Conservation (phyloP, 2,113 vertebrate genomes). For the Dermatemys mawii region DNA sequence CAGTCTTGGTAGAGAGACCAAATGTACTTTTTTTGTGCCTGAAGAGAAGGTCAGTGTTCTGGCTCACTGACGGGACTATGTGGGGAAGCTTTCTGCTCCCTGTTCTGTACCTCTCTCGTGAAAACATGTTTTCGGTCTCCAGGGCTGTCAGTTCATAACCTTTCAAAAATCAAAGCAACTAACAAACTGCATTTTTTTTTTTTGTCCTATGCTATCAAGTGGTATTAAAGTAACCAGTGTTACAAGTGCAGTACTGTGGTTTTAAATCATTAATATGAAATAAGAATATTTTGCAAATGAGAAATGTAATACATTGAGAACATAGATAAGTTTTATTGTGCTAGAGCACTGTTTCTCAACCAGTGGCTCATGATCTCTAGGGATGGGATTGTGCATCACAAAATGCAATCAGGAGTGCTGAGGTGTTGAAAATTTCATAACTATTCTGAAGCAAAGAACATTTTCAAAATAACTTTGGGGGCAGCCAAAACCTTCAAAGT, state of each 20-base stretch:
- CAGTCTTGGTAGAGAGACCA: neutral
- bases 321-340: neutral
- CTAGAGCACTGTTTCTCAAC: too few relatives aligned
- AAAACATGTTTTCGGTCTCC: neutral
- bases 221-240: neutral
- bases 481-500: neutral
- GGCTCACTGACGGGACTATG: neutral
- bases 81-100: neutral
- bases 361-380: too few relatives aligned
- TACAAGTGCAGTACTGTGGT: fast-evolving
- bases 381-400: too few relatives aligned
- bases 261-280: neutral
- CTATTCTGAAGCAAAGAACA: neutral
- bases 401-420: neutral
- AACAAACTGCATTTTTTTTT: neutral
- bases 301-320: neutral
- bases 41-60: neutral
- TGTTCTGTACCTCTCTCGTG: fast-evolving
- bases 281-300: neutral
- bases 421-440: neutral
- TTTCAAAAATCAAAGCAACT: neutral
- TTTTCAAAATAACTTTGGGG: neutral
- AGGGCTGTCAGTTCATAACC: neutral
- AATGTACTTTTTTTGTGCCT: neutral
- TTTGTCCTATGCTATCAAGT: neutral